Percentiles rank a stretch among this genome's conserved stretches.
phyloP scores from a whole-genome alignment of 2,797 vertebrate species.

The Hemitrygon akajei region DNA sequence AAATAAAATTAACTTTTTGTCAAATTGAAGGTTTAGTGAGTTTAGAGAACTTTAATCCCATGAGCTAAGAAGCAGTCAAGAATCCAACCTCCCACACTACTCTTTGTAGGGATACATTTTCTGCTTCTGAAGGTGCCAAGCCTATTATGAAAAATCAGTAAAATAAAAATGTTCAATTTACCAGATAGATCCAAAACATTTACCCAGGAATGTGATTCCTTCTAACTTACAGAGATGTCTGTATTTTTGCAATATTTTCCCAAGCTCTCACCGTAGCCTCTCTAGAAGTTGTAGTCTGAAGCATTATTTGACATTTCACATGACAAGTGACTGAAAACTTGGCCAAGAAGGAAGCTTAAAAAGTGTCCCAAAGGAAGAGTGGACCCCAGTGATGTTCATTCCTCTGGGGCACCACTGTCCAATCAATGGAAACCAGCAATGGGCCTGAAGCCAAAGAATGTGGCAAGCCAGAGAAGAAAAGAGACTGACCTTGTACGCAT shows the following conservation, averaged over 20 bases:
- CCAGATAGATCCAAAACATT: background rate
- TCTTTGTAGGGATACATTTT: background rate
- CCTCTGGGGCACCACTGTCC: too few species aligned
- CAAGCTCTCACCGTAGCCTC: background rate
- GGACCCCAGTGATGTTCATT: too few species aligned
- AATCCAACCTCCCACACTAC: background rate
- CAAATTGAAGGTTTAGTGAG: background rate
- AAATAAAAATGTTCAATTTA: background rate
- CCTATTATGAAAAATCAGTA: background rate
- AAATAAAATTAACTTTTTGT: background rate
- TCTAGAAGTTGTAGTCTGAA: background rate
- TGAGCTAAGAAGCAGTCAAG: background rate
- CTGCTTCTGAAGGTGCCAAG: background rate
- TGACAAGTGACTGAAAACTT: too few species aligned
- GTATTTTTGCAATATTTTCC: background rate
- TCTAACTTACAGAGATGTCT: background rate
- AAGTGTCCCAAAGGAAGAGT: too few species aligned
- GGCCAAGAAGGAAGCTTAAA: too few species aligned
- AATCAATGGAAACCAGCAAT: too few species aligned
- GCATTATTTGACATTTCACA: too few species aligned
- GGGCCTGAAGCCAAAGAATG: too few species aligned
- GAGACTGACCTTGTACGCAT: too few species aligned
- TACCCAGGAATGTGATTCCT: background rate
- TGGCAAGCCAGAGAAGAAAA: too few species aligned
- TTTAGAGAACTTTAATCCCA: background rate